phyloP scores from a whole-genome alignment of 2,888 invertebrate genomes.

The Subacronicta megacephala region DNA sequence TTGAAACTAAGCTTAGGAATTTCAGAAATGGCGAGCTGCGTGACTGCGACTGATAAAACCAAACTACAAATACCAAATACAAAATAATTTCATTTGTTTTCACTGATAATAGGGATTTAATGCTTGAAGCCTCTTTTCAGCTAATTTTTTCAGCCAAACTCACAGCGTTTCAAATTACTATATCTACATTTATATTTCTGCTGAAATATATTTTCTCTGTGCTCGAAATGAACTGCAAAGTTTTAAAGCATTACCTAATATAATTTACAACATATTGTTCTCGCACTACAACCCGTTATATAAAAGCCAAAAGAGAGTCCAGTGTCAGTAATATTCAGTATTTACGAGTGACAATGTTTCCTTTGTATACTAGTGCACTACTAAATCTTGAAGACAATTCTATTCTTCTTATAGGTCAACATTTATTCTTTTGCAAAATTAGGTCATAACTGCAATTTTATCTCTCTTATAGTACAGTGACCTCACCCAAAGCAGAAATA shows the following conservation, averaged over 20 bases:
- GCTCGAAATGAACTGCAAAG: not conserved
- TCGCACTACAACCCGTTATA: not conserved
- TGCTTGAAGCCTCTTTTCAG: no score
- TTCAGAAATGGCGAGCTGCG: no score
- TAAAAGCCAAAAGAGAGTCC: constrained; percentile 8
- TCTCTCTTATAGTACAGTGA: not conserved
- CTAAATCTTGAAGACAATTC: constrained; percentile 30
- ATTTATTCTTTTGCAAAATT: constrained; percentile 9
- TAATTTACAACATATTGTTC: constrained; percentile 30
- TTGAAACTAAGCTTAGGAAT: not conserved
- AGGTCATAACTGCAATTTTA: constrained; percentile 4
- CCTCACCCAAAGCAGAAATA: not conserved
- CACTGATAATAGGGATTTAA: not conserved
- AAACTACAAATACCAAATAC: not conserved
- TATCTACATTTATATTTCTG: no score
- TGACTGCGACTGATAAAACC: no score
- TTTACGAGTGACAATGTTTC: constrained; percentile 23
- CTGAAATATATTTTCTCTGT: no score
- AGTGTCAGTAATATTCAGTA: constrained; percentile 14
- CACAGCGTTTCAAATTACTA: no score
- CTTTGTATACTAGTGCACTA: constrained; percentile 15
- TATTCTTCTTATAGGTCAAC: constrained; percentile 1
- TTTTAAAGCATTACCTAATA: not conserved
- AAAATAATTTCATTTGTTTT: not conserved
- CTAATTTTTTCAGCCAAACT: not conserved